These are phyloP conservation scores for Cantharis lateralis DNA, from an alignment of 2,888 invertebrate species.

Conservation along the genomic window DNA sequence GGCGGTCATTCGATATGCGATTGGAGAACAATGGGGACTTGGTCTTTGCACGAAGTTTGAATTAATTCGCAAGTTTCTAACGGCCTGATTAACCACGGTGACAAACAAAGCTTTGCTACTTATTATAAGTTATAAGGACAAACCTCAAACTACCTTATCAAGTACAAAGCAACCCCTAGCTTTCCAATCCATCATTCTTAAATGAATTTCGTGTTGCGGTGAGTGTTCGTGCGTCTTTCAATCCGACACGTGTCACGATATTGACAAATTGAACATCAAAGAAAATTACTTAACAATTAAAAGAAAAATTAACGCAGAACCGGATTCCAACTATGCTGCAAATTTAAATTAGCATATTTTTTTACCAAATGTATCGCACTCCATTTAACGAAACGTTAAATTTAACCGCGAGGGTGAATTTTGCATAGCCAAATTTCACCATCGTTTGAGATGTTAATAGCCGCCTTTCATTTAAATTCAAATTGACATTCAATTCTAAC, in stretches of 20 bases:
- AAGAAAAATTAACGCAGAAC: not conserved
- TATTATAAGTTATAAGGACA: conserved; percentile 30
- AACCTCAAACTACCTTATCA: conserved; percentile 21
- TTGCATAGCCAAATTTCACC: not conserved
- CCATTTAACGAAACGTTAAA: not conserved
- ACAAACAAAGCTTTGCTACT: conserved; percentile 39
- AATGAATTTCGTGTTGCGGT: conserved; percentile 8
- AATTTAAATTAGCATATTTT: not conserved
- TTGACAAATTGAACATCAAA: not conserved
- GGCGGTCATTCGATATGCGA: conserved; percentile 46
- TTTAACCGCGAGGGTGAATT: not conserved
- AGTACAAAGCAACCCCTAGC: conserved; percentile 7
- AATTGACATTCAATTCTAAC: not conserved
- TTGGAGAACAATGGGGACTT: conserved; percentile 37
- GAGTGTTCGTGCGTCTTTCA: not conserved
- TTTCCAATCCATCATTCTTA: conserved; percentile 19
- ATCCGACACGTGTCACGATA: not conserved
- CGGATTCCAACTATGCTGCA: too few relatives aligned
- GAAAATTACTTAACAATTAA: not conserved
- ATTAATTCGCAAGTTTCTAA: conserved; percentile 44
- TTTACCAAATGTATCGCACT: not conserved
- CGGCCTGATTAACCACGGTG: conserved; percentile 45
- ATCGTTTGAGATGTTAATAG: not conserved
- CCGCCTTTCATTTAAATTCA: not conserved
- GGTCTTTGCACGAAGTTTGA: conserved; percentile 41